A percentile compares a stretch with the other conserved stretches of the same genome.
phyloP scores from a whole-genome alignment of 2,797 vertebrate species.

The Betta splendens region DNA sequence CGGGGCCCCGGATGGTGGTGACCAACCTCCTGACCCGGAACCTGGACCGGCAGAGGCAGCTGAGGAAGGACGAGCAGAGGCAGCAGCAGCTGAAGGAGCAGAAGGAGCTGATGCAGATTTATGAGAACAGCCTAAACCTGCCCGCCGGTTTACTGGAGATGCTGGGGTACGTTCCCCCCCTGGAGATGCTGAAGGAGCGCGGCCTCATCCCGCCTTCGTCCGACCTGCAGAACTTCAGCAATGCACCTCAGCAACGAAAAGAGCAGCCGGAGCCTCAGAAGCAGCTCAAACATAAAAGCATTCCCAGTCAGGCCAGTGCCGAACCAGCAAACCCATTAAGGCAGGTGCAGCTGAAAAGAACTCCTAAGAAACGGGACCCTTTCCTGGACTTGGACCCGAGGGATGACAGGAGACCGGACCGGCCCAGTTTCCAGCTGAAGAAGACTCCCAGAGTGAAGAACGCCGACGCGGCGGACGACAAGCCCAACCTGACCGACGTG shows the following conservation, averaged over 20 bases:
- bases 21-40: conserved; percentile 96
- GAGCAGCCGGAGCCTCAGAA: conserved; percentile 51
- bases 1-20: conserved; percentile 97
- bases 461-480: conserved; percentile 69
- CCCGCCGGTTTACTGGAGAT: conserved; percentile 90
- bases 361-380: conserved; percentile 80
- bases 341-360: conserved; percentile 85
- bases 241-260: conserved; percentile 11
- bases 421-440: conserved; percentile 71
- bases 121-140: conserved; percentile 88
- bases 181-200: conserved; percentile 72
- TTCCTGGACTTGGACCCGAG: conserved; percentile 73
- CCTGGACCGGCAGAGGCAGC: conserved; percentile 92
- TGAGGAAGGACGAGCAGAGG: conserved; percentile 90
- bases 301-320: conserved; percentile 33
- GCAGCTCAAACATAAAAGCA: conserved; percentile 51
- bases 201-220: conserved; percentile 54
- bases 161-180: conserved; percentile 84
- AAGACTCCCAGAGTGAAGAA: conserved; percentile 66
- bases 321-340: conserved; percentile 75
- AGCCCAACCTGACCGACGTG: conserved; percentile 88
- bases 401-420: conserved; percentile 62
- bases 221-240: conserved; percentile 19
- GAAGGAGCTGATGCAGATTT: conserved; percentile 85
- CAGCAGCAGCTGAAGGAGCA: conserved; percentile 89